Conservation (phyloP, 2,888 invertebrate genomes). For the Ophonus ardosiacus region DNA sequence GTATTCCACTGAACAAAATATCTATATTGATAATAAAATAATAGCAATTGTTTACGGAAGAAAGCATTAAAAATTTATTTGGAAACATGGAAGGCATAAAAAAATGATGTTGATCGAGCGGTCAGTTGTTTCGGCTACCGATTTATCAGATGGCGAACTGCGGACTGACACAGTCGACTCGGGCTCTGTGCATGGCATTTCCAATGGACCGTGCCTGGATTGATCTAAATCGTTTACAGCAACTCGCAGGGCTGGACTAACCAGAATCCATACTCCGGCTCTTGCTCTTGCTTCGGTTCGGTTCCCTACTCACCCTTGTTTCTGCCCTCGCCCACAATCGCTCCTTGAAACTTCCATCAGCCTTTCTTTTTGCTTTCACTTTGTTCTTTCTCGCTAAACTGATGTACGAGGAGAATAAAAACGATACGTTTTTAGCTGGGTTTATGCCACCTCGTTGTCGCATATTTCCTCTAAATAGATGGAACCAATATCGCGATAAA, state of each 20-base stretch:
- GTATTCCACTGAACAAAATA: too few species aligned
- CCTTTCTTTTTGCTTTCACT: slow-evolving; percentile 43
- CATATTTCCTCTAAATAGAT: slow-evolving; percentile 36
- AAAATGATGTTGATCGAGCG: slow-evolving; percentile 47
- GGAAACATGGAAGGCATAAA: slow-evolving; percentile 4
- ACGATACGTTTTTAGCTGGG: slow-evolving; percentile 35
- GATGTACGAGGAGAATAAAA: slow-evolving; percentile 44
- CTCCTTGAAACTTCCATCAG: slow-evolving; percentile 44
- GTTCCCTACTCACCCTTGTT: slow-evolving; percentile 6
- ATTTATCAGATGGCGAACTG: slow-evolving; percentile 55
- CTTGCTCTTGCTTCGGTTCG: too few species aligned
- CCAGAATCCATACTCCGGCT: slow-evolving; percentile 17
- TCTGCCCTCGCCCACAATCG: slow-evolving; percentile 12
- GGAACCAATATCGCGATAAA: slow-evolving; percentile 6
- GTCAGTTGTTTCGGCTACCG: slow-evolving; percentile 48
- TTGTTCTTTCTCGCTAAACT: slow-evolving; percentile 47
- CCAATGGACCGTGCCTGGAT: slow-evolving; percentile 62
- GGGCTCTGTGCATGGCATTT: slow-evolving; percentile 61
- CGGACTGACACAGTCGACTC: slow-evolving; percentile 53
- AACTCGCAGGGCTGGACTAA: slow-evolving; percentile 51
- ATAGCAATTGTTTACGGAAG: background rate
- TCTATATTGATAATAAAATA: too few species aligned
- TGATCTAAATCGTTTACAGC: slow-evolving; percentile 63
- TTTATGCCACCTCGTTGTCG: slow-evolving; percentile 24
- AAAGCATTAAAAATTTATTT: slow-evolving; percentile 35